Base-by-base conservation (phyloP, 2,888 invertebrate genomes). In the Cheilosia urbana region DNA sequence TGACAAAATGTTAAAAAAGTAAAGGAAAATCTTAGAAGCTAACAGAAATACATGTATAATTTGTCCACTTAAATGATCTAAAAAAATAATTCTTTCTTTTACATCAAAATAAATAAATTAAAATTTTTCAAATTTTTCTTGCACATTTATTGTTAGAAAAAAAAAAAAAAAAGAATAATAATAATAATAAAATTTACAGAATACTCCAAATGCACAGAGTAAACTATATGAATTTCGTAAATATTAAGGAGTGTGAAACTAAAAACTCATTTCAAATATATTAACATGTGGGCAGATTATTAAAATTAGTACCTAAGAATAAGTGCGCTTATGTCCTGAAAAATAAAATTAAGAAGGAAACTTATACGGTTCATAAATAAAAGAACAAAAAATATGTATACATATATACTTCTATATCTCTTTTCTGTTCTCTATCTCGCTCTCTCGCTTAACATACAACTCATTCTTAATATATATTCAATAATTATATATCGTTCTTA, bases 401-500 rank as follows among this genome's bases (percentile, higher is more conserved):
- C 55, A 73, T 53, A 40, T 68, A 80, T 75, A 63, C 15, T 49
- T 55, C 60, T 72, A 53, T 60, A 34, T 77, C 51, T 72, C 51
- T 47, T 24, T 72, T 49, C 27, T 17, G 27, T 34, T 34, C 24
- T 37, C 27, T 45, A 3, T 24, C 45, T 53, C 63, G 53, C 17
- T 47, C 63, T 60, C n/a, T 37, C 53, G 19, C 62, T 79, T 73
- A 84, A 80, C 79, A 80, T 80, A 75, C 69, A 79, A 21, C 80
- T 65, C 65, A 55, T 76, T 71, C 57, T 72, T 81, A 66, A 72
- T 79, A 75, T 66, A 66, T 51, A 49, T 37, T 80, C 17, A 42
- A 55, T 76, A 49, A 34, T 63, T 76, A 63, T 75, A 85, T 68
- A 80, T 85, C 60, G 57, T 66, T 47, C 40, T 55, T 80, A 79